Percentiles rank a stretch among this genome's conserved stretches.
Conservation (phyloP, 2,888 invertebrate genomes). For the Trichogramma dendrolimi region DNA sequence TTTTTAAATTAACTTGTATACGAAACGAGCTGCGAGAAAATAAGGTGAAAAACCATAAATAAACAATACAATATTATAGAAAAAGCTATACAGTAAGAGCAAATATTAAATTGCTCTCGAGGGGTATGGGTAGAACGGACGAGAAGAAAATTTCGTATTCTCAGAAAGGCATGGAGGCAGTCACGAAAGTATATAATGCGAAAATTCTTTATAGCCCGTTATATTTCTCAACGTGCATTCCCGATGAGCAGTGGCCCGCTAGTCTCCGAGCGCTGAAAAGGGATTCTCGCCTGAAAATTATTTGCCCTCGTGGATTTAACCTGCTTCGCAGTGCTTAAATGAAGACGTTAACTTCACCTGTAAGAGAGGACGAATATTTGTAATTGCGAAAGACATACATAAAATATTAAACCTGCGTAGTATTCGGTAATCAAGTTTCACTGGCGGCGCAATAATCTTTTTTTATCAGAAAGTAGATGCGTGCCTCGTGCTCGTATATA, state of each 20-base stretch:
- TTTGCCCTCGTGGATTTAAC: constrained; percentile 13
- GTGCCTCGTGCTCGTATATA: too few species aligned
- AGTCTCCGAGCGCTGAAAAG: constrained; percentile 11
- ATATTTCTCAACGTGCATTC: constrained; percentile 38
- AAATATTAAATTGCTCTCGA: too few species aligned
- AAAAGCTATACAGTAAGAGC: too few species aligned
- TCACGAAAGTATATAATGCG: constrained; percentile 24
- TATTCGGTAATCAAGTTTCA: too few species aligned
- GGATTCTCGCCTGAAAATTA: constrained; percentile 8
- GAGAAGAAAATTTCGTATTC: background rate
- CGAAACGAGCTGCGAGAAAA: too few species aligned
- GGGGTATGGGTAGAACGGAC: background rate
- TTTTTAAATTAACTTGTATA: too few species aligned
- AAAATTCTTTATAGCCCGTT: constrained; percentile 31
- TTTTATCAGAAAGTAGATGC: too few species aligned
- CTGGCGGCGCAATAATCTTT: too few species aligned
- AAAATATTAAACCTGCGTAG: too few species aligned
- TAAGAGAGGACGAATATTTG: constrained; percentile 40
- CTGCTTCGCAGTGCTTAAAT: constrained; percentile 21
- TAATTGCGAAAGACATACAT: constrained; percentile 37
- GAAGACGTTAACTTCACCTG: constrained; percentile 42
- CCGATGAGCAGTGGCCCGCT: constrained; percentile 30
- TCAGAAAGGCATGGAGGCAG: background rate
- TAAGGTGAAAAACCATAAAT: too few species aligned
- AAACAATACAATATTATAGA: too few species aligned